Percentiles rank a stretch among this genome's conserved stretches.
Conservation (phyloP, 1,140 invertebrate genomes). For the Cardiocondyla obscurior region DNA sequence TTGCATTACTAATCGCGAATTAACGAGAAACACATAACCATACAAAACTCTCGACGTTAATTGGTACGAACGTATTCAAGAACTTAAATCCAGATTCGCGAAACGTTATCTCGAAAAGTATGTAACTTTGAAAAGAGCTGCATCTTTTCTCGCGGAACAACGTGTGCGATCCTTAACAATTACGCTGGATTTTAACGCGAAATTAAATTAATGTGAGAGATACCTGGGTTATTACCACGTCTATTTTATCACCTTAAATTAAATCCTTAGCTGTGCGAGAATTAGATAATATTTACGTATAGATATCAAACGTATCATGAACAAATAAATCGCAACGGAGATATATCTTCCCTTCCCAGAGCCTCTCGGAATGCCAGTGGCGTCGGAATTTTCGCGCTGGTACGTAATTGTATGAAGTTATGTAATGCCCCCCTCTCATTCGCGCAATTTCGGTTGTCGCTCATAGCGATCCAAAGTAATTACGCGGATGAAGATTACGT, state of each 20-base stretch:
- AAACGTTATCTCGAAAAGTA: neutral
- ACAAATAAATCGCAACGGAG: neutral
- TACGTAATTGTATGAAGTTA: constrained; percentile 15
- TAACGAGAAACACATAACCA: neutral
- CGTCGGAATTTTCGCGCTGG: constrained; percentile 2
- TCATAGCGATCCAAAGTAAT: constrained; percentile 41
- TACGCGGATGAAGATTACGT: constrained; percentile 26
- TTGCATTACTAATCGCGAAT: constrained; percentile 46
- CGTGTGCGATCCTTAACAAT: neutral
- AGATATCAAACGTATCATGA: neutral
- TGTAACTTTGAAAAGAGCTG: neutral
- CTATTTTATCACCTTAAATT: neutral
- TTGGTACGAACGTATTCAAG: neutral
- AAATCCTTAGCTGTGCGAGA: neutral
- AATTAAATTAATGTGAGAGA: neutral
- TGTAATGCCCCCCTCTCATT: constrained; percentile 3
- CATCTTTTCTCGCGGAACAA: neutral
- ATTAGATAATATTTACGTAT: neutral
- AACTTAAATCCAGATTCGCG: neutral
- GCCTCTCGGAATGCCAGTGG: neutral
- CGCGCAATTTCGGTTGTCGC: neutral
- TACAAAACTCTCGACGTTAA: neutral
- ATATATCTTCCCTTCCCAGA: neutral
- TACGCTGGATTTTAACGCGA: neutral
- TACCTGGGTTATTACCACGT: neutral